Evolutionary conservation across 2,888 invertebrate species (phyloP).

Genomic region (Scelioninae gen. 1): DNA sequence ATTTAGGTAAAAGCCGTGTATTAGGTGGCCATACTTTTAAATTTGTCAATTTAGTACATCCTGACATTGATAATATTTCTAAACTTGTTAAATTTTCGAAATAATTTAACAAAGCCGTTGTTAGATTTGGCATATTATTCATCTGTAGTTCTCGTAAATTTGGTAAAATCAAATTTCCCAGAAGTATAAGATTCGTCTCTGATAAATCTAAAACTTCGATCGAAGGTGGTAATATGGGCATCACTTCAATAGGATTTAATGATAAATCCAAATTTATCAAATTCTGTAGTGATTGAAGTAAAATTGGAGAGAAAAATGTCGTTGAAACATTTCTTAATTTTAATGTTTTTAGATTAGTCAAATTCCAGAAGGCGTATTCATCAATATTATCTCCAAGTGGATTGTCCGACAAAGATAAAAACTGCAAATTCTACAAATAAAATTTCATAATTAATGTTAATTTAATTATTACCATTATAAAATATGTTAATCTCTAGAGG

Average conservation of each 20-base stretch:
- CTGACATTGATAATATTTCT: constrained; percentile 85
- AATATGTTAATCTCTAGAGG: too few species aligned
- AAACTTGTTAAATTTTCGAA: constrained; percentile 86
- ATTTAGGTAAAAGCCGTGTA: constrained; percentile 82
- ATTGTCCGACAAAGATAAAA: constrained; percentile 80
- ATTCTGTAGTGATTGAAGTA: constrained; percentile 78
- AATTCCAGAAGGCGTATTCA: constrained; percentile 78
- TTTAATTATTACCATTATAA: too few species aligned
- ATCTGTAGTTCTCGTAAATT: constrained; percentile 86
- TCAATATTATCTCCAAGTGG: constrained; percentile 81
- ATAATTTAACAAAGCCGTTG: constrained; percentile 85
- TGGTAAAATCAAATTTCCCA: constrained; percentile 84
- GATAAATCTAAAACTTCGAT: constrained; percentile 87
- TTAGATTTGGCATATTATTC: constrained; percentile 86
- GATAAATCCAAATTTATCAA: constrained; percentile 79
- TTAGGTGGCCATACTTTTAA: constrained; percentile 85
- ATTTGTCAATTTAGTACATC: constrained; percentile 85
- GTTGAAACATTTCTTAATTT: constrained; percentile 78
- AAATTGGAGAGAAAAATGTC: constrained; percentile 73
- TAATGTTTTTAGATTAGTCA: constrained; percentile 76
- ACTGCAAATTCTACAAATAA: constrained; percentile 76
- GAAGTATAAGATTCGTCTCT: constrained; percentile 86
- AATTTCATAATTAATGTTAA: too few species aligned
- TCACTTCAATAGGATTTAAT: constrained; percentile 85
- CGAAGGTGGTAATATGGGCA: constrained; percentile 86